Base-by-base conservation (phyloP, 1,140 invertebrate species). In the Micrasema longulum region DNA sequence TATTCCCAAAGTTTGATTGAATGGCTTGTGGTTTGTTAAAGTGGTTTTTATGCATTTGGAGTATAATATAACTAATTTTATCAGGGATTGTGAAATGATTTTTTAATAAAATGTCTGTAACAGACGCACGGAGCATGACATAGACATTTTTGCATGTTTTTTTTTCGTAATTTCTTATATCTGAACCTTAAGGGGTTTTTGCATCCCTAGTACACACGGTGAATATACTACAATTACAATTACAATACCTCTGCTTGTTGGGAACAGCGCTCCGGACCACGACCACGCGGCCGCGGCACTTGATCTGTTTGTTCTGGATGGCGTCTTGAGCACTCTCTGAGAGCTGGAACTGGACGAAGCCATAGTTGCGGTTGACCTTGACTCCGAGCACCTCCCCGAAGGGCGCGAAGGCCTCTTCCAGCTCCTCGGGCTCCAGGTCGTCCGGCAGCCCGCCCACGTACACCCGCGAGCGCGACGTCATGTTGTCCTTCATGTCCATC, bases 351-450 rank as follows among this genome's bases (percentile, higher is more conserved):
- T 74, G 73, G 31, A 74, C 66, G 36, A 74, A 74, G 7, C 57
- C 68, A 18, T 60, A 60, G 9, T 41, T 41, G 4, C 55, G 7
- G 22, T 68, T 55, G 11, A 55, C 18, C 12, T 62, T 69, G 4
- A 91, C 84, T 36, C 89, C 90, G 79, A 87, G 73, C 76, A 89
- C 87, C 73, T 83, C 87, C 26, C 91, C 91, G 80, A 91, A 88
- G 74, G 86, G 85, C 52, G 83, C 79, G 80, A 92, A 91, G 77
- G 88, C 85, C 36, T 87, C 85, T 69, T 90, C 88, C 23, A 91
- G 76, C 67, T 90, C 88, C 23, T 85, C 80, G 65, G 87, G 85
- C 16, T 83, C 86, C 26, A 87, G 81, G 31, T 85, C 84, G 76
- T 89, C 86, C 0, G 85, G 84, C 23, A 91, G 78, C 77, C 88